A percentile compares a stretch with the other conserved stretches of the same genome.
These are phyloP conservation scores for Hemicordylus capensis DNA, from an alignment of 2,113 vertebrate genomes.

Conservation along the genomic window DNA sequence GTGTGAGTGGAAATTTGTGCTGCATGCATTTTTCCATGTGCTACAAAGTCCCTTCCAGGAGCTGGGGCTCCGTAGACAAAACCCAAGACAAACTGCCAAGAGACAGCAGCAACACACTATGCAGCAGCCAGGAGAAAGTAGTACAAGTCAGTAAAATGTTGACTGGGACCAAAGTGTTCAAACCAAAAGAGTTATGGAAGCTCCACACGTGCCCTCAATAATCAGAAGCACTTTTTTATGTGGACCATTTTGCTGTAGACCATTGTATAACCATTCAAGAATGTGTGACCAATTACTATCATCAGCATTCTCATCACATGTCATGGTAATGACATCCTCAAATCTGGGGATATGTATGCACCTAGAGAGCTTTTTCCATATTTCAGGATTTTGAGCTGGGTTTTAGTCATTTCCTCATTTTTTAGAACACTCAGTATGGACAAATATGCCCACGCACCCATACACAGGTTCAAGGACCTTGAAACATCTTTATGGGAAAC, in stretches of 20 bases:
- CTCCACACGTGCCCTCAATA: not conserved
- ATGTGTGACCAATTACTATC: slow-evolving; percentile 23
- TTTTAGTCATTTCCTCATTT: not conserved
- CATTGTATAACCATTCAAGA: slow-evolving; percentile 35
- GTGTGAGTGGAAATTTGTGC: too few species aligned
- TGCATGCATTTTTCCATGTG: too few species aligned
- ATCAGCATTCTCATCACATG: slow-evolving; percentile 50
- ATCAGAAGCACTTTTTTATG: not conserved
- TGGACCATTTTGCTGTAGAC: not conserved
- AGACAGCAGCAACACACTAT: too few species aligned
- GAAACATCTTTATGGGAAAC: too few species aligned
- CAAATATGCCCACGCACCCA: too few species aligned
- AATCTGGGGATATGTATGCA: slow-evolving; percentile 17
- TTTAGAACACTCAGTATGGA: not conserved
- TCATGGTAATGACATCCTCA: slow-evolving; percentile 57
- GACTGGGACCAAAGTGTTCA: not conserved
- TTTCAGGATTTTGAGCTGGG: not conserved
- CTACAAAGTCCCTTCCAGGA: too few species aligned
- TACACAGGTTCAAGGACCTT: too few species aligned
- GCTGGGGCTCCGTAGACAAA: too few species aligned
- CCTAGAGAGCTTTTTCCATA: not conserved
- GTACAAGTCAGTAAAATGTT: not conserved
- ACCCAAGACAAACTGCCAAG: too few species aligned
- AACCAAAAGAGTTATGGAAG: not conserved
- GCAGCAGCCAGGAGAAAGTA: too few species aligned